phyloP scores from a whole-genome alignment of 2,888 invertebrate species.

The Ethmia dodecea region DNA sequence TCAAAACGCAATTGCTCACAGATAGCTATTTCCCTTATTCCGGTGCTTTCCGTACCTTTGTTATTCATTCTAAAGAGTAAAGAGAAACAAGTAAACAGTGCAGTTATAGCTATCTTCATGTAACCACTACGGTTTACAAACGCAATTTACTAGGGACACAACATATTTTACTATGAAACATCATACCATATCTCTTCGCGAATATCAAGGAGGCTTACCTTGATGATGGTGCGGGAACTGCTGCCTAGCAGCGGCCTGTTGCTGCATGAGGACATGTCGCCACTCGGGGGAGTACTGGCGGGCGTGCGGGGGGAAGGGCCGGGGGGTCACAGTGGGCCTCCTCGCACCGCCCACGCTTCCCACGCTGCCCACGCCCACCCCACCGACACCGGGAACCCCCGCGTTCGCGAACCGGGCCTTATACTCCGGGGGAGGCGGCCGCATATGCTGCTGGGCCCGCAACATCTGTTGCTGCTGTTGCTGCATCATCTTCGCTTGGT shows the following conservation, averaged over 20 bases:
- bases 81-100: too few species aligned
- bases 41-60: too few species aligned
- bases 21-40: too few species aligned
- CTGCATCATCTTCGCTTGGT: slow-evolving; percentile 82
- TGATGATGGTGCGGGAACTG: slow-evolving; percentile 71
- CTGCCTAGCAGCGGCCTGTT: slow-evolving; percentile 57
- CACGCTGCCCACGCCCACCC: slow-evolving; percentile 34
- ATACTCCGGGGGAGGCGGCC: slow-evolving; percentile 92
- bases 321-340: slow-evolving; percentile 35
- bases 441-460: slow-evolving; percentile 73
- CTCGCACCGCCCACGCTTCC: slow-evolving; percentile 34
- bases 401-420: slow-evolving; percentile 81
- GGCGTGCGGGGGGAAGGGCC: slow-evolving; percentile 51
- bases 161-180: too few species aligned
- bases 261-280: slow-evolving; percentile 79
- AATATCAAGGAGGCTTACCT: too few species aligned
- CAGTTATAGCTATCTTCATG: too few species aligned
- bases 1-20: too few species aligned
- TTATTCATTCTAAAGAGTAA: too few species aligned
- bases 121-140: too few species aligned
- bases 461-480: slow-evolving; percentile 83
- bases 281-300: slow-evolving; percentile 67
- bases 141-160: too few species aligned
- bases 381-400: slow-evolving; percentile 24
- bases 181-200: too few species aligned